These are phyloP conservation scores for Peromyscus nudipes DNA, from an alignment of 2,797 vertebrate genomes.

Conservation along the genomic window DNA sequence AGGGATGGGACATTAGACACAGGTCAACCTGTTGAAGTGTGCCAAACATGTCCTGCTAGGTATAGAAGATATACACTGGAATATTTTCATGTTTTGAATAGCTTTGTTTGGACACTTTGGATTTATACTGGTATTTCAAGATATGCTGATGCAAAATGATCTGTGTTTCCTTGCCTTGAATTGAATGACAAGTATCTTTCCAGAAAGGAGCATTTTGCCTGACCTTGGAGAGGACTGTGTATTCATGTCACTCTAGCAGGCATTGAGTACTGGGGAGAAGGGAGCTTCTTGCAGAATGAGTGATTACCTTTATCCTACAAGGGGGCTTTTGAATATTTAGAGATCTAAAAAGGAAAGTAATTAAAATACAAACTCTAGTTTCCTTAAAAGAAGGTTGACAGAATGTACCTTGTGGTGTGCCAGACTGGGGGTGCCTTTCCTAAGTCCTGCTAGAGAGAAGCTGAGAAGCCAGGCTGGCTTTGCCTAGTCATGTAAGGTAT, in stretches of 20 bases:
- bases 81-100: constrained; percentile 24
- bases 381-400: constrained; percentile 18
- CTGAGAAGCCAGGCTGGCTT: neutral
- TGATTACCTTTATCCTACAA: neutral
- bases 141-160: neutral
- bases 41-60: neutral
- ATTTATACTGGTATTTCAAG: neutral
- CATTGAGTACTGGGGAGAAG: neutral
- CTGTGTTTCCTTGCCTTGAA: constrained; percentile 21
- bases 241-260: constrained; percentile 1
- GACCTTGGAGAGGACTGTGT: neutral
- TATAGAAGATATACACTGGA: neutral
- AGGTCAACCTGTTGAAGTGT: neutral
- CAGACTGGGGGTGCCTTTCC: neutral
- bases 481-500: constrained; percentile 61
- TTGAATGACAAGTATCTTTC: neutral
- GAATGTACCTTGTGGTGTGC: constrained; percentile 32
- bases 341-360: constrained; percentile 45
- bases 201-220: neutral
- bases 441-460: neutral
- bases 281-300: neutral
- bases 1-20: constrained; percentile 8
- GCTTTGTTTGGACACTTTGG: neutral
- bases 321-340: neutral
- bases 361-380: constrained; percentile 54